Percentiles rank a stretch among this genome's conserved stretches.
Conservation (phyloP, 2,113 vertebrate genomes). For the Plestiodon gilberti region DNA sequence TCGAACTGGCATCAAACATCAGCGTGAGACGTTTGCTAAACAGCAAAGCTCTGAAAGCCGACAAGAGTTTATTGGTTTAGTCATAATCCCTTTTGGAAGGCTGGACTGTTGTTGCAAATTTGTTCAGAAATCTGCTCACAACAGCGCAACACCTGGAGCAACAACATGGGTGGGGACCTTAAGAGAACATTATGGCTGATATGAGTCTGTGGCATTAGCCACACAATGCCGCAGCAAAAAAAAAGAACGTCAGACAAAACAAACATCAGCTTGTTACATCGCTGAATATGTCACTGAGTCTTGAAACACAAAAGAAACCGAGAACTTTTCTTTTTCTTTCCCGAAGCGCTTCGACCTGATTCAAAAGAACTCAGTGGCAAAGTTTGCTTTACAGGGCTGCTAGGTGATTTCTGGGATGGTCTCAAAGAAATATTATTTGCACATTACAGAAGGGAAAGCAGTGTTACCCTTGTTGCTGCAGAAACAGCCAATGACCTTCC, state of each 20-base stretch:
- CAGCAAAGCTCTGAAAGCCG: conserved; percentile 52
- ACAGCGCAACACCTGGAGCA: conserved; percentile 62
- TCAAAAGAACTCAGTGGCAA: background rate
- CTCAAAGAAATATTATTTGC: conserved; percentile 29
- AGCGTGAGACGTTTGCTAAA: conserved; percentile 44
- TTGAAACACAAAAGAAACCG: background rate
- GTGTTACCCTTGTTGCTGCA: background rate
- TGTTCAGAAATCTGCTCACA: conserved; percentile 67
- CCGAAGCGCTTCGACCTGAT: conserved; percentile 32
- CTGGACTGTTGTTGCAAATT: conserved; percentile 67
- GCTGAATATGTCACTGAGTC: conserved; percentile 14
- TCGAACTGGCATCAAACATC: conserved; percentile 35
- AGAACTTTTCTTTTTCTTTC: background rate
- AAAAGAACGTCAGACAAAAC: conserved; percentile 22
- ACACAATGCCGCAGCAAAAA: conserved; percentile 30
- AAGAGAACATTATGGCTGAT: background rate
- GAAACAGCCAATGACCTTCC: background rate
- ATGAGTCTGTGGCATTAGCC: conserved; percentile 23
- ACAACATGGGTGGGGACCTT: conserved; percentile 56
- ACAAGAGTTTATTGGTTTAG: conserved; percentile 66
- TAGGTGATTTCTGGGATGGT: background rate
- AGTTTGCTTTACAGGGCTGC: background rate
- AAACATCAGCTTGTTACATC: conserved; percentile 43
- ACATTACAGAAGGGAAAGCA: background rate
- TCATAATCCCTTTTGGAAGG: conserved; percentile 68